phyloP scores from a whole-genome alignment of 2,113 vertebrate species.

The Hypocryptadius cinnamomeus region DNA sequence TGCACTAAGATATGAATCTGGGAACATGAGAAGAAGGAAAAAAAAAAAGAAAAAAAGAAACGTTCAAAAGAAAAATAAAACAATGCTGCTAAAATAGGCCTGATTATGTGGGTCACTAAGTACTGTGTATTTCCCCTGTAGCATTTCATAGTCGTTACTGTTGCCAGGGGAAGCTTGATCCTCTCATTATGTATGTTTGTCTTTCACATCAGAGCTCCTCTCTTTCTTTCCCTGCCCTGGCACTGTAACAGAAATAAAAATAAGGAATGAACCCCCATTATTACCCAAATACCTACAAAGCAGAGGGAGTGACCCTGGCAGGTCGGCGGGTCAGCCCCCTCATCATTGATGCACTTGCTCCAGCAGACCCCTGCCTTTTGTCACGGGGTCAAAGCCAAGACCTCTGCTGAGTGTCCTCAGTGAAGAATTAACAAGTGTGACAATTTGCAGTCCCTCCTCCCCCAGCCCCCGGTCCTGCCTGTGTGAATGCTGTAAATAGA shows the following conservation, averaged over 20 bases:
- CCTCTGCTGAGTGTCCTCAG: slow-evolving; percentile 80
- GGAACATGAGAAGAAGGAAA: neutral
- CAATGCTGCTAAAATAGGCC: slow-evolving; percentile 68
- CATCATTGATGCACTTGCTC: slow-evolving; percentile 78
- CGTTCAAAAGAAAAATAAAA: slow-evolving; percentile 72
- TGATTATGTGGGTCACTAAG: slow-evolving; percentile 72
- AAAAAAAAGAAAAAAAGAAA: neutral
- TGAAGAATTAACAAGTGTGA: slow-evolving; percentile 86
- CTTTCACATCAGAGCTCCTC: slow-evolving; percentile 75
- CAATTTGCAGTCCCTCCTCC: slow-evolving; percentile 76
- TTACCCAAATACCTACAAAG: slow-evolving; percentile 80
- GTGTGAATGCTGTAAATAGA: slow-evolving; percentile 85
- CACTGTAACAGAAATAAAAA: slow-evolving; percentile 79
- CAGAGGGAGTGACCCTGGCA: slow-evolving; percentile 57
- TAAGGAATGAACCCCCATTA: slow-evolving; percentile 70
- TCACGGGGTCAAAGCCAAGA: slow-evolving; percentile 81
- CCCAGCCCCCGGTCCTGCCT: slow-evolving; percentile 67
- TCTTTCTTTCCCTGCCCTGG: slow-evolving; percentile 61
- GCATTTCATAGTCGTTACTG: slow-evolving; percentile 73
- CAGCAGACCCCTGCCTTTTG: slow-evolving; percentile 71
- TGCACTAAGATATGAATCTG: slow-evolving; percentile 53
- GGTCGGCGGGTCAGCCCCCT: slow-evolving; percentile 73
- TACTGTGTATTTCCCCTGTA: slow-evolving; percentile 71
- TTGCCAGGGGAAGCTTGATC: slow-evolving; percentile 75
- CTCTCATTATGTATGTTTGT: slow-evolving; percentile 79